Evolutionary conservation across 2,888 invertebrate species (phyloP), one percentile per base, ranked within the genome.

Genomic region (Plebejus anna): DNA sequence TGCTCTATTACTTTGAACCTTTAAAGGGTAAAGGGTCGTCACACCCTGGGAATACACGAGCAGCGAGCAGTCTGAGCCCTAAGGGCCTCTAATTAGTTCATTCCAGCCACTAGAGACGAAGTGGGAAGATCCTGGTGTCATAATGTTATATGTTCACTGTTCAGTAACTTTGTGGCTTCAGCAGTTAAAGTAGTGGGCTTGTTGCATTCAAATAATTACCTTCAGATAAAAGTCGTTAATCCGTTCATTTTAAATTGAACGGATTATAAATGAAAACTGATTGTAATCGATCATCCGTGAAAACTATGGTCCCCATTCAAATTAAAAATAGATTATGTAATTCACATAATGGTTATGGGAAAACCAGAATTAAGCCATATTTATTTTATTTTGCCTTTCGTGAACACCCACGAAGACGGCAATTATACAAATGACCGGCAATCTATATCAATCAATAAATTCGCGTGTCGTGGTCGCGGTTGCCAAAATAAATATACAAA

Each of bases 1-100:
- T 66, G 32, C 7, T 66, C 32, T 11, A 66, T 66, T 66, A 66
- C 32, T 66, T 66, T 66, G 66, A 66, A 66, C 66, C 66, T 66
- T 66, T 66, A 66, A 66, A 66, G 66, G 66, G 66, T 66, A 66
- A 32, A 32, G 16, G 66, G 32, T 66, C 32, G 13, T 66, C 66
- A 66, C 66, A 32, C 66, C 66, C 66, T 66, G 66, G 66, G 66
- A 66, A 36, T 28, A 61, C 61, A 11, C 32, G 66, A 32, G 11
- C 28, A 4, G 13, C 32, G 55, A 55, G 16, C 16, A 1, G 55
- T 16, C 55, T 16, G 16, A 16, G 55, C 47, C 9, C 61, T 28
- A 1, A 61, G 28, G 61, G 61, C 61, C 61, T 61, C 11, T 28
- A 28, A 61, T 61, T 61, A 28, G 28, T 28, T 61, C 61, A 28